Base-by-base conservation (phyloP, 2,888 invertebrate genomes). In the Protula sp. region DNA sequence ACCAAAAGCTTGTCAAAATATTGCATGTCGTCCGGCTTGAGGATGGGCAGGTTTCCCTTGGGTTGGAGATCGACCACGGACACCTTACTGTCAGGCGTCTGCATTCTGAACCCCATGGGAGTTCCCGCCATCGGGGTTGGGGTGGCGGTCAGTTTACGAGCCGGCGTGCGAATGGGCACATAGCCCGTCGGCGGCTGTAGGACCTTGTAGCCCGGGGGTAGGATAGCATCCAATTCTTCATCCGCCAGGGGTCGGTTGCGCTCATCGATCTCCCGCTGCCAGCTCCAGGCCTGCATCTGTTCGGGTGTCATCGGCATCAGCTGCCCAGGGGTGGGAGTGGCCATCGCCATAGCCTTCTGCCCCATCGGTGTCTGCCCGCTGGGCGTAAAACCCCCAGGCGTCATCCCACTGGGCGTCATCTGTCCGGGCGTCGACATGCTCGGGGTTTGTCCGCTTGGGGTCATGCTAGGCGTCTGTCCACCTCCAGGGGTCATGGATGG, bases 1-100 rank as follows among this genome's bases (percentile, higher is more conserved):
- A 81, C 88, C 68, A 99, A 85, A 66, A 99, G 85, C 83, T 99
- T 99, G 82, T 99, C 99, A 83, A 99, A 99, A 83, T 99, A 99
- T 83, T 99, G 99, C 52, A 99, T 95, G 83, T 97, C 97, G 82
- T 99, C 99, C 0, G 99, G 99, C 82, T 99, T 99, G 89, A 99
- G 91, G 80, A 99, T 94, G 22, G 99, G 99, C 71, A 99, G 85
- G 83, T 98, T 98, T 47, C 85, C 86, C 82, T 95, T 97, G 1
- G 99, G 99, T 83, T 99, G 99, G 78, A 93, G 93, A 81, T 99
- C 98, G 74, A 94, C 88, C 80, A 90, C 90, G n/a, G 74, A 88
- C 87, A 64, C 61, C 63, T 77, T 77, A 57, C 63, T 68, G 66
- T 82, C 81, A 19, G 81, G 81, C 0, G 81, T 82, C 70, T 78